These are phyloP conservation scores for Ammodytes marinus DNA, from an alignment of 2,113 vertebrate genomes.

Conservation along the genomic window DNA sequence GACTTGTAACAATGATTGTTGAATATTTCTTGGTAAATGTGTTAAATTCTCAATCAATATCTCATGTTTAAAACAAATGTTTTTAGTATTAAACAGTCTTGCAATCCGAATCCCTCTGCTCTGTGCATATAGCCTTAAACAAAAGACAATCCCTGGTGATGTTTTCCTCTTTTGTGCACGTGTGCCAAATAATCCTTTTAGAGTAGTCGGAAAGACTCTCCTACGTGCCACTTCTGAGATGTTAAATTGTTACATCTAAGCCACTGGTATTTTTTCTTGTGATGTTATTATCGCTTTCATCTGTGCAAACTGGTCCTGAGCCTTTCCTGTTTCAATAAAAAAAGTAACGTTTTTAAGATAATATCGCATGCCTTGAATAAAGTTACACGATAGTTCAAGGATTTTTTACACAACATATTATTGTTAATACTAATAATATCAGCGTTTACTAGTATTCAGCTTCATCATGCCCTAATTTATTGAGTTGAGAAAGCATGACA, in stretches of 20 bases:
- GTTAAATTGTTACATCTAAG: slow-evolving; percentile 2
- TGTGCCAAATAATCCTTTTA: slow-evolving; percentile 53
- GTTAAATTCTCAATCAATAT: neutral
- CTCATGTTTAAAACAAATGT: neutral
- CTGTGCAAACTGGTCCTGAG: neutral
- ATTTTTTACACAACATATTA: neutral
- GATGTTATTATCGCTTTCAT: slow-evolving; percentile 14
- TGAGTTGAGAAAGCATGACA: neutral
- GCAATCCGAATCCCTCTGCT: neutral
- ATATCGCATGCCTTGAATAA: neutral
- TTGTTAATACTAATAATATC: too few species aligned
- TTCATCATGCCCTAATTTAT: neutral
- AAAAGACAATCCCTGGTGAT: slow-evolving; percentile 45
- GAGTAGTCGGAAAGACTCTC: neutral
- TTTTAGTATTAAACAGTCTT: neutral
- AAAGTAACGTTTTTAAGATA: neutral
- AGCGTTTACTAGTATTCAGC: neutral
- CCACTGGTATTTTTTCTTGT: neutral
- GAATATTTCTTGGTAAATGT: neutral
- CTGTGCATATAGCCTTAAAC: neutral
- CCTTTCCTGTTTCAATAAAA: neutral
- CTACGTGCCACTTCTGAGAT: neutral
- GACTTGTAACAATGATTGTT: neutral
- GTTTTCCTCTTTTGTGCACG: slow-evolving; percentile 13
- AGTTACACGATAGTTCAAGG: neutral